Evolutionary conservation across 2,888 invertebrate species (phyloP), one percentile per base, ranked within the genome.

Genomic region (Muscina levida): DNA sequence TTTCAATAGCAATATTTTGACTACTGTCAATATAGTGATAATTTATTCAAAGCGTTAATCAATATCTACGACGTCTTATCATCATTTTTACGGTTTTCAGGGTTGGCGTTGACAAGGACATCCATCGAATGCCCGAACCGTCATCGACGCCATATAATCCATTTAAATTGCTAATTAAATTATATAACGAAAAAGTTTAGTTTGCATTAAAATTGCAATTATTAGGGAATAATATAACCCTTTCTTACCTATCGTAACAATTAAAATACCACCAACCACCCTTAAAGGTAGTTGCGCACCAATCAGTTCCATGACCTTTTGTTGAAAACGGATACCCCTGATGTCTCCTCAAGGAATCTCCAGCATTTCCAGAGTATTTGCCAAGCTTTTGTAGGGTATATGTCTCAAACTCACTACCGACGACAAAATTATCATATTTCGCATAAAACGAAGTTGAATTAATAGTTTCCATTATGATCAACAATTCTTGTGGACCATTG

Each of bases 261-360:
- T 3, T 15, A 13, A 13, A 26, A 51, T 67, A 51, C 74, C 74
- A 74, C 74, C 74, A 74, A 1, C 44, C 74, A 13, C 66, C 74
- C 1, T 44, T 68, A 39, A 13, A 51, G 0, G 2, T 13, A 0
- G 31, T 44, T 5, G 70, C 75, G 53, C 75, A 76, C n/a, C n/a
- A n/a, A 56, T 56, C 56, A 26, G 24, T 56, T 13, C 19, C 24
- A 3, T 56, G 56, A 19, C 26, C 56, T 1, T 13, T n/a, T 1
- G 56, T 56, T 8, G 56, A 56, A n/a, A 56, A 56, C n/a, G 24
- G 24, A n/a, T n/a, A 13, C 1, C 56, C 56, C 24, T 19, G 26
- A 56, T 56, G 56, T 1, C 13, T 3, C 13, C 24, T 22, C 2
- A 56, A 13, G 2, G 56, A 22, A 56, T 56, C 56, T 1, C 56